Evolutionary conservation across 2,797 vertebrate species (phyloP).

Genomic region (Gorsachius magnificus): DNA sequence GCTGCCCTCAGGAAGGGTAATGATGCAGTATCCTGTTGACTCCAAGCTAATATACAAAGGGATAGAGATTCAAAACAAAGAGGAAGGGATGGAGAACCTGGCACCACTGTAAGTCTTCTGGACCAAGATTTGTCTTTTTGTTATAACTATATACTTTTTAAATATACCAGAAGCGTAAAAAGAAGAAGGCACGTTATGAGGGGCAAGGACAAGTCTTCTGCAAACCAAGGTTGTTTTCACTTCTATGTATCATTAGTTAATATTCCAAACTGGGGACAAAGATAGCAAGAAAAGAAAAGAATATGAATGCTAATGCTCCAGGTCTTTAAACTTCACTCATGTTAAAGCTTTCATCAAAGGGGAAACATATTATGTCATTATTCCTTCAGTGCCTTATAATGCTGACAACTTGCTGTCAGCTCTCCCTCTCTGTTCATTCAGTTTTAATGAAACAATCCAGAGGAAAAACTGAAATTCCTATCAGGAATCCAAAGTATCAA

Average conservation of each 20-base stretch:
- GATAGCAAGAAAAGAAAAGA: background rate
- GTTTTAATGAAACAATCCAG: background rate
- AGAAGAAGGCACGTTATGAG: background rate
- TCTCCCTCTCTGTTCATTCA: background rate
- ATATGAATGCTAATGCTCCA: background rate
- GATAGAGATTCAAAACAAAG: background rate
- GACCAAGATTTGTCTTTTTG: background rate
- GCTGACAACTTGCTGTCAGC: background rate
- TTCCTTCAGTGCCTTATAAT: background rate
- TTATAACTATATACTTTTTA: background rate
- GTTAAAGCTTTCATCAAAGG: background rate
- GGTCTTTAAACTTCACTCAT: background rate
- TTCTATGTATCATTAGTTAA: background rate
- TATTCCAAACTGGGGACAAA: background rate
- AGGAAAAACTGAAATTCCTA: background rate
- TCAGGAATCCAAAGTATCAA: background rate
- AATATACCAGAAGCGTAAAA: background rate
- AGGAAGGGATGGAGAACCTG: background rate
- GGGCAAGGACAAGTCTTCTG: background rate
- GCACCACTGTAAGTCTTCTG: background rate
- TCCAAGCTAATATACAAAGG: background rate
- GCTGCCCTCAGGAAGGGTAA: background rate
- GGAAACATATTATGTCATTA: background rate
- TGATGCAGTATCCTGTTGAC: conserved; percentile 53
- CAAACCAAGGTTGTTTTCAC: background rate